These are phyloP conservation scores for Pseudochaenichthys georgianus DNA, from an alignment of 2,797 vertebrate species.

Conservation along the genomic window DNA sequence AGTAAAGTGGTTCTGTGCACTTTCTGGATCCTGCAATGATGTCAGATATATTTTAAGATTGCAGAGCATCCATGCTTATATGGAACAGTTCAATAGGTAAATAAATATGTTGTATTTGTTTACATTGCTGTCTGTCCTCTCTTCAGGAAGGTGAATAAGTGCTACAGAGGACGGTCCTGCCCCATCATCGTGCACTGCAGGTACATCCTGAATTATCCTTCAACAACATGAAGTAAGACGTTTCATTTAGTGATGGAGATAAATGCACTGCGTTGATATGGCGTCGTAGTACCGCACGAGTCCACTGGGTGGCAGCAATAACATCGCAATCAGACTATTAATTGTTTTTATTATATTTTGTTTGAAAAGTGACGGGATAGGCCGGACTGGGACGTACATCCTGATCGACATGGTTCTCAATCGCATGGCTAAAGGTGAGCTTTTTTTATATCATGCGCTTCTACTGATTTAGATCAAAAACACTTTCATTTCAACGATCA, in stretches of 20 bases:
- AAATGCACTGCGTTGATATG: too few species aligned
- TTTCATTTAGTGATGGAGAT: not conserved
- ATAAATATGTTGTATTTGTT: not conserved
- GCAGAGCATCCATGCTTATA: not conserved
- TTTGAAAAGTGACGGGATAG: conserved; percentile 90
- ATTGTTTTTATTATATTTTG: not conserved
- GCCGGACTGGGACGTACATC: conserved; percentile 95
- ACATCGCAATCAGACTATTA: not conserved
- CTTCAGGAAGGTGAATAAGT: conserved; percentile 87
- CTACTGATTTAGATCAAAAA: too few species aligned
- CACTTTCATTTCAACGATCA: not conserved
- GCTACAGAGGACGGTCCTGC: conserved; percentile 86
- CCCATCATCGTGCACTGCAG: conserved; percentile 89
- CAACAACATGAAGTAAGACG: too few species aligned
- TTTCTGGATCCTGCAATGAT: too few species aligned
- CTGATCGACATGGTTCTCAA: conserved; percentile 98
- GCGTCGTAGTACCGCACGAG: not conserved
- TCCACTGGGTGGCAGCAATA: conserved; percentile 22
- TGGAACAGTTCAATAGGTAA: not conserved
- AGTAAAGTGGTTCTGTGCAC: too few species aligned
- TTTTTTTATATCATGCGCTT: not conserved
- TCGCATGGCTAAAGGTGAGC: conserved; percentile 96
- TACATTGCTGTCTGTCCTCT: not conserved
- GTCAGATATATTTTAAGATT: too few species aligned
- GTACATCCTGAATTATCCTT: conserved; percentile 49